These are phyloP conservation scores for Amiota communis DNA, from an alignment of 2,888 invertebrate genomes.

Conservation along the genomic window DNA sequence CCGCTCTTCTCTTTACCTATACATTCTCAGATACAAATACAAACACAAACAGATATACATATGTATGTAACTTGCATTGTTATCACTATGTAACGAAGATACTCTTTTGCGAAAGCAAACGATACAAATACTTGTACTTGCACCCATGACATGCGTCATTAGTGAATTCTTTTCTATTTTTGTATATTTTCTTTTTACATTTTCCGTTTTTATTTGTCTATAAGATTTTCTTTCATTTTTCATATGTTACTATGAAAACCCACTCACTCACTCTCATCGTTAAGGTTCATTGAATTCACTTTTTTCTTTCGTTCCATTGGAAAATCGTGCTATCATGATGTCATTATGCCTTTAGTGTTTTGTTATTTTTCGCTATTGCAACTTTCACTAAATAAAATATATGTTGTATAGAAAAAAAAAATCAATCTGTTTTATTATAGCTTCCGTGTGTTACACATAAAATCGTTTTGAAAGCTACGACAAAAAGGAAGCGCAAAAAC, in stretches of 20 bases:
- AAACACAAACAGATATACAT: background rate
- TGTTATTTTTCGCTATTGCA: background rate
- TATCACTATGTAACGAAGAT: background rate
- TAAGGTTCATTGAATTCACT: constrained; percentile 15
- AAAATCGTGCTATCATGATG: constrained; percentile 26
- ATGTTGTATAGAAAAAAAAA: background rate
- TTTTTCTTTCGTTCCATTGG: constrained; percentile 16
- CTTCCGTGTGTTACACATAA: background rate
- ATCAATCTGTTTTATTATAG: background rate
- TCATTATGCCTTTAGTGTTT: background rate
- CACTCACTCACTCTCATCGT: background rate
- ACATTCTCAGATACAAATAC: background rate
- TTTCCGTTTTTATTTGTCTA: background rate
- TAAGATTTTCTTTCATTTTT: background rate
- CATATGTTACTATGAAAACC: background rate
- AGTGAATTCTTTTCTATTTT: background rate
- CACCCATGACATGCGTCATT: constrained; percentile 5
- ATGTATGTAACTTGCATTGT: background rate
- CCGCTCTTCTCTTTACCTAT: constrained; percentile 10
- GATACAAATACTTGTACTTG: background rate
- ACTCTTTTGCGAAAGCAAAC: background rate
- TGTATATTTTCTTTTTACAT: background rate
- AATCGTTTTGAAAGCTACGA: background rate
- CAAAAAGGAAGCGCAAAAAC: constrained; percentile 11
- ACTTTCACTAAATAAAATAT: constrained; percentile 23